These are phyloP conservation scores for Geothlypis trichas DNA, from an alignment of 2,113 vertebrate species.

Conservation along the genomic window DNA sequence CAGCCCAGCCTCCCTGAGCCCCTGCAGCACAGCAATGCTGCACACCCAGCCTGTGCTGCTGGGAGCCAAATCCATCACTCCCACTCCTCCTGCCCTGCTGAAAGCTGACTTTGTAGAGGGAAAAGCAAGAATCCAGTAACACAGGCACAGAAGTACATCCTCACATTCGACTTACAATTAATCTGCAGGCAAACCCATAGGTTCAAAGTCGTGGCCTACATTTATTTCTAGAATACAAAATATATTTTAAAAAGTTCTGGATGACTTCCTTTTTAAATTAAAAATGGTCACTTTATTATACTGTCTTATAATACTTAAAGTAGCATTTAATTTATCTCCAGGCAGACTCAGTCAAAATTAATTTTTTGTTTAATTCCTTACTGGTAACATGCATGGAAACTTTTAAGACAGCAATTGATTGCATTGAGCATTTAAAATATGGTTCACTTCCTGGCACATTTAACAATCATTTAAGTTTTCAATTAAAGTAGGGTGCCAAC, in stretches of 20 bases:
- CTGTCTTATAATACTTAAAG: background rate
- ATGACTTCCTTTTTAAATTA: background rate
- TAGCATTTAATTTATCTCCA: background rate
- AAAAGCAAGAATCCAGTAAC: background rate
- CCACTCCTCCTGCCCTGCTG: background rate
- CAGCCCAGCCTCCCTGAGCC: background rate
- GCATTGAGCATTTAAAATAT: background rate
- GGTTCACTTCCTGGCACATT: background rate
- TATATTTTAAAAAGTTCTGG: background rate
- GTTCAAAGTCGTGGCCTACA: background rate
- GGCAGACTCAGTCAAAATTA: background rate
- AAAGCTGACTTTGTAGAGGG: background rate
- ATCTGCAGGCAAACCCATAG: background rate
- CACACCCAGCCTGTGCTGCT: background rate
- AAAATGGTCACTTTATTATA: background rate
- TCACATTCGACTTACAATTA: background rate
- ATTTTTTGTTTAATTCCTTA: slow-evolving; percentile 38
- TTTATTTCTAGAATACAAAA: background rate
- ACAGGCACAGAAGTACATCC: too few species aligned
- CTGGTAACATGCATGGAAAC: background rate
- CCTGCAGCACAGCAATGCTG: background rate
- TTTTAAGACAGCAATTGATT: slow-evolving; percentile 8
- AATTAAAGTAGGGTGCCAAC: background rate
- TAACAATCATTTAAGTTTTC: slow-evolving; percentile 17
- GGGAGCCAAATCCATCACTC: background rate